Percentiles rank a stretch among this genome's conserved stretches.
These are phyloP conservation scores for Atethmia centrago DNA, from an alignment of 2,888 invertebrate genomes.

Conservation along the genomic window DNA sequence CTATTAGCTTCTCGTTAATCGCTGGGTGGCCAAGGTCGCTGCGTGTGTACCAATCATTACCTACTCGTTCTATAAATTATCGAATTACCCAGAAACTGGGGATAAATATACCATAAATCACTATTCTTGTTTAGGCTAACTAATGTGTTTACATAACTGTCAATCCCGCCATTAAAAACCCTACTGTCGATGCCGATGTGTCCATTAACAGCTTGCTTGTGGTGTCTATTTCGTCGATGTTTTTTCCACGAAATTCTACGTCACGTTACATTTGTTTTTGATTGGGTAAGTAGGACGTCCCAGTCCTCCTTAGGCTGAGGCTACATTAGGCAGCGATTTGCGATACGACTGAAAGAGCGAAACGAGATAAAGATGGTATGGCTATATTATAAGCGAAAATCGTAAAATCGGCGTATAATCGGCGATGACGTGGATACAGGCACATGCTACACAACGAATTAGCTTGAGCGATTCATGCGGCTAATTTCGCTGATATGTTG, in stretches of 20 bases:
- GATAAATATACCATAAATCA: constrained; percentile 43
- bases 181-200: constrained; percentile 40
- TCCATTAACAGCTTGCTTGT: constrained; percentile 41
- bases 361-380: too few relatives aligned
- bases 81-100: constrained; percentile 6
- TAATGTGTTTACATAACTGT: constrained; percentile 53
- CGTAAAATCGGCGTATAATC: too few relatives aligned
- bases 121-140: constrained; percentile 27
- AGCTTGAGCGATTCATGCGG: too few relatives aligned
- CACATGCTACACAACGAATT: too few relatives aligned
- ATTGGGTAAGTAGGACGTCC: neutral
- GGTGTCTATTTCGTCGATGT: constrained; percentile 29
- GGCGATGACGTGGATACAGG: too few relatives aligned
- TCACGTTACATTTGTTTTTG: constrained; percentile 7
- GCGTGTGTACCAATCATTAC: neutral
- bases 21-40: neutral
- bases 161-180: constrained; percentile 46
- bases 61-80: neutral
- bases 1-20: too few relatives aligned
- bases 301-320: neutral
- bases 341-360: too few relatives aligned
- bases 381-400: too few relatives aligned
- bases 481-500: too few relatives aligned
- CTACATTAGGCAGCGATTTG: too few relatives aligned
- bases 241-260: constrained; percentile 4